Evolutionary conservation across 2,797 vertebrate genomes (phyloP).

Genomic region (Triplophysa yarkandensis): DNA sequence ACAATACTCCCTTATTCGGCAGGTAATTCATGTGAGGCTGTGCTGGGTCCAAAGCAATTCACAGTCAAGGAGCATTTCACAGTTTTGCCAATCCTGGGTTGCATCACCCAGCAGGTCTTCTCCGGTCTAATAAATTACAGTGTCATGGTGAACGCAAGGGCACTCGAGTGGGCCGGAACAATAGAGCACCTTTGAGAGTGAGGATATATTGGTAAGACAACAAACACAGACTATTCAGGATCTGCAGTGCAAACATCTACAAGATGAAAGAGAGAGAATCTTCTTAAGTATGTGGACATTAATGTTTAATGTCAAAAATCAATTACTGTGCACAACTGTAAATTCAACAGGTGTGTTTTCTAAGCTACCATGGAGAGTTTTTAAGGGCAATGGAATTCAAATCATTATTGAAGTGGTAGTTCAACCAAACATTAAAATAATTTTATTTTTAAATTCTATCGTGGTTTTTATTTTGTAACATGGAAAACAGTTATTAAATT

Average conservation of each 20-base stretch:
- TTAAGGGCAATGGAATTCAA: too few relatives aligned
- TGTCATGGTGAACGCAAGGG: slow-evolving; percentile 16
- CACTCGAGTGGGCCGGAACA: slow-evolving; percentile 10
- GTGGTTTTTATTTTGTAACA: too few relatives aligned
- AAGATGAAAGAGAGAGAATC: background rate
- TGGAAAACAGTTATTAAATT: too few relatives aligned
- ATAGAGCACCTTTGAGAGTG: background rate
- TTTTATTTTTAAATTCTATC: too few relatives aligned
- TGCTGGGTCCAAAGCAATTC: slow-evolving; percentile 35
- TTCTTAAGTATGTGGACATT: background rate
- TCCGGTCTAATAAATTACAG: slow-evolving; percentile 37
- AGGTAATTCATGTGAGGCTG: slow-evolving; percentile 3
- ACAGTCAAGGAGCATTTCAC: slow-evolving; percentile 34
- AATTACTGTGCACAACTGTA: background rate
- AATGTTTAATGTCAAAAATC: background rate
- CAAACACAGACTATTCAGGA: background rate
- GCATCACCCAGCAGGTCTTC: slow-evolving; percentile 24
- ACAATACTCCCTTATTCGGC: background rate
- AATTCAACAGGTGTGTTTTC: background rate
- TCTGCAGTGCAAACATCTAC: background rate
- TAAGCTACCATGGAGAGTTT: too few relatives aligned
- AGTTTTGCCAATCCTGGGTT: slow-evolving; percentile 9
- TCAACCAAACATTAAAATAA: too few relatives aligned
- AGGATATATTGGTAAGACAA: background rate
- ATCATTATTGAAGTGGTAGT: too few relatives aligned